phyloP scores from a whole-genome alignment of 2,113 vertebrate species.

The Tupaia chinensis region DNA sequence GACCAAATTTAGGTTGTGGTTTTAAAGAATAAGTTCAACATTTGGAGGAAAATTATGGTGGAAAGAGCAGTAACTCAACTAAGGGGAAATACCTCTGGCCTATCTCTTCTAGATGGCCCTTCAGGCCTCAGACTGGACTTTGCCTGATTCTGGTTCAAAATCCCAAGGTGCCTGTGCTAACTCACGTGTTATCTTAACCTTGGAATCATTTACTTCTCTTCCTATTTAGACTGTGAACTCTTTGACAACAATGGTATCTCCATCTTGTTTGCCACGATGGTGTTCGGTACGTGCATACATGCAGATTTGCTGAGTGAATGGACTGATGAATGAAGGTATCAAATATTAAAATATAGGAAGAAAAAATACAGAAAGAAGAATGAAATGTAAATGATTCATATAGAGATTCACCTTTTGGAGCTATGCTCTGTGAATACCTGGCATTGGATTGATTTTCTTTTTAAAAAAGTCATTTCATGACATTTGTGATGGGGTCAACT shows the following conservation, averaged over 20 bases:
- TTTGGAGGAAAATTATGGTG: not conserved
- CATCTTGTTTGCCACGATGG: not conserved
- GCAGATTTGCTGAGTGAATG: not conserved
- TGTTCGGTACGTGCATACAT: not conserved
- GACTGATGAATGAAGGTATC: not conserved
- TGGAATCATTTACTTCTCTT: not conserved
- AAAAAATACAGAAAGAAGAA: not conserved
- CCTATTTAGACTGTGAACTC: not conserved
- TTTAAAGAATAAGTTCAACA: not conserved
- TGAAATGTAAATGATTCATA: not conserved
- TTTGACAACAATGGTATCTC: not conserved
- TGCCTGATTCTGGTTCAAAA: not conserved
- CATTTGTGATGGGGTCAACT: not conserved
- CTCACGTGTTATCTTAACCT: not conserved
- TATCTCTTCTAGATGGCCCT: not conserved
- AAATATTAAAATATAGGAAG: not conserved
- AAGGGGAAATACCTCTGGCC: not conserved
- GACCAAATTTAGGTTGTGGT: not conserved
- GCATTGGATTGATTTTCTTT: not conserved
- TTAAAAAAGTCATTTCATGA: not conserved
- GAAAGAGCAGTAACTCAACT: not conserved
- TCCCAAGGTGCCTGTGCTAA: not conserved
- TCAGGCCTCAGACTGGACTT: not conserved
- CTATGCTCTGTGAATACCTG: not conserved
- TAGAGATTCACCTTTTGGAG: not conserved